Conservation (phyloP, 2,797 vertebrate species). For the Lepilemur septentrionalis region DNA sequence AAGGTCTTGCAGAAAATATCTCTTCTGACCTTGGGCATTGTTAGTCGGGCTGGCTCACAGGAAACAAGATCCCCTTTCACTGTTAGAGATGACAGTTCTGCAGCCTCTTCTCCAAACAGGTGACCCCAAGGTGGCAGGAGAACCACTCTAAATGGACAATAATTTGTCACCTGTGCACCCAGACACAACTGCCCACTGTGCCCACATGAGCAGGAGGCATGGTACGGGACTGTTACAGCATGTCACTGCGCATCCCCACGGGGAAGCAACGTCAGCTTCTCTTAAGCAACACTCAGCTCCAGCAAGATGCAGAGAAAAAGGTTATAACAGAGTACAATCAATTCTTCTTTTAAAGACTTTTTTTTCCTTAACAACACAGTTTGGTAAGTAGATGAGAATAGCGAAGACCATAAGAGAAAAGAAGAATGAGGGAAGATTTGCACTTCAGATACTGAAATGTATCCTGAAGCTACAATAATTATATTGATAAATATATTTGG, state of each 20-base stretch:
- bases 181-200: neutral
- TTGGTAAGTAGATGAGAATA: neutral
- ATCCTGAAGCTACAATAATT: neutral
- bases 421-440: neutral
- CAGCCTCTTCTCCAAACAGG: conserved; percentile 21
- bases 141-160: neutral
- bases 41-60: conserved; percentile 26
- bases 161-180: neutral
- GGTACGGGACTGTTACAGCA: neutral
- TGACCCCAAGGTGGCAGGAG: neutral
- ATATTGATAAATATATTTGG: neutral
- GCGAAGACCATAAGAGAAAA: neutral
- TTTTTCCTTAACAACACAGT: neutral
- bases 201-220: fast-evolving
- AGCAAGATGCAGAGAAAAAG: neutral
- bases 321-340: neutral
- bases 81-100: neutral
- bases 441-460: neutral
- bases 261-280: neutral
- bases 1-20: conserved; percentile 47
- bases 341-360: neutral
- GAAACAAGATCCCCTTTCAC: conserved; percentile 37
- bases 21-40: conserved; percentile 57
- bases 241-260: neutral
- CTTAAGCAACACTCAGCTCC: neutral